Evolutionary conservation across 2,113 vertebrate genomes (phyloP), one percentile per base, ranked within the genome.

Genomic region (Nymphicus hollandicus): DNA sequence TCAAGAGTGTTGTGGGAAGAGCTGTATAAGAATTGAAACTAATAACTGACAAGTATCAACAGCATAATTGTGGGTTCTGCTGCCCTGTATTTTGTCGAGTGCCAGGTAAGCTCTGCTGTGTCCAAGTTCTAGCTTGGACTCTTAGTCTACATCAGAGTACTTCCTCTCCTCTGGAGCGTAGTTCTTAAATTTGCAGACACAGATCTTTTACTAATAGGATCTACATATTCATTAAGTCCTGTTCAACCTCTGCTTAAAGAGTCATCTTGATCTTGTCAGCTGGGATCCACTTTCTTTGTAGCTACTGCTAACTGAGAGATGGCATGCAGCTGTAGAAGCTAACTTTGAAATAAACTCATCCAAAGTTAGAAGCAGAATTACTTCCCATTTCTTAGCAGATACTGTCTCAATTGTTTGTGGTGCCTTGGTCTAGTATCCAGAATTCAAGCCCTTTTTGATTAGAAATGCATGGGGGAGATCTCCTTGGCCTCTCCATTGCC

Each of bases 401-500:
- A n/a, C 8, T 50, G 27, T 18, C 24, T 74, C 37, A 73, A 11
- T 7, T 73, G 27, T 35, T 68, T 93, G 27, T 69, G 6, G 2
- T 98, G 97, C 31, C 87, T 90, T 41, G 96, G 88, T 1, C 97
- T 99, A 73, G 98, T 98, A 56, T 96, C 98, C 66, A 98, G 98
- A 46, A 96, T 98, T 83, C 98, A 99, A 91, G 98, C 98, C 31
- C 97, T 99, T 56, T 98, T 99, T 63, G 19, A 58, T 64, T 19
- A n/a, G 18, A 16, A 68, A 53, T 55, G 16, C 8, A 16, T 16
- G 15, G 25, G 16, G 17, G 16, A 72, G 8, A 66, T 49, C 97
- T 99, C 37, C 98, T 98, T 56, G 92, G 98, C 29, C 95, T 99
- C 16, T 81, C 97, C 3, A 86, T 86, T 47, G 81, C 96, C 61